Conservation (phyloP, 1,140 invertebrate genomes). For the Grapholita molesta region DNA sequence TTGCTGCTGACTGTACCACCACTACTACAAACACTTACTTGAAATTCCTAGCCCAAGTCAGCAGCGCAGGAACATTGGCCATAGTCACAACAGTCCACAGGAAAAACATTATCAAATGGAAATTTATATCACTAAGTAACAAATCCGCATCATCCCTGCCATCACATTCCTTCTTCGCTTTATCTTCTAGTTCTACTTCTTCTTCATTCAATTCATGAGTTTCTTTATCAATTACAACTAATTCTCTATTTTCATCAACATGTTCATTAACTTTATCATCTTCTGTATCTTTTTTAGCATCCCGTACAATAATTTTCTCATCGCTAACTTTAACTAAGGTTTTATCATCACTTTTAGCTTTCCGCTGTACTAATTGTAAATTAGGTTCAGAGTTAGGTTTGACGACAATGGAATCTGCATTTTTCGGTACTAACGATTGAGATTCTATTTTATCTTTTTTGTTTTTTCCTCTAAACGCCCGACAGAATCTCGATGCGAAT, state of each 20-base stretch:
- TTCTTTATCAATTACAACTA: conserved; percentile 19
- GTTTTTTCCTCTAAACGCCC: conserved; percentile 41
- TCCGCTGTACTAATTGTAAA: neutral
- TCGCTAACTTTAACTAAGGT: too few relatives aligned
- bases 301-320: too few relatives aligned
- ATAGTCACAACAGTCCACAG: conserved; percentile 76
- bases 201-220: conserved; percentile 18
- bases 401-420: neutral
- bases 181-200: conserved; percentile 13
- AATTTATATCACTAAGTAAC: conserved; percentile 73
- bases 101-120: conserved; percentile 81
- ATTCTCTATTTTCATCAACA: conserved; percentile 22
- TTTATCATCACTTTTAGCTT: conserved; percentile 20
- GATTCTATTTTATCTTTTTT: conserved; percentile 14
- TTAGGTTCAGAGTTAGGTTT: neutral
- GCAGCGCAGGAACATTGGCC: conserved; percentile 77
- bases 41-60: conserved; percentile 82
- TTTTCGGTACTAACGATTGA: neutral
- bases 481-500: conserved; percentile 61
- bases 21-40: conserved; percentile 77
- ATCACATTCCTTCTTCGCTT: neutral
- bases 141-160: conserved; percentile 45
- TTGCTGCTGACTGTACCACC: too few relatives aligned
- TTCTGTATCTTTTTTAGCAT: conserved; percentile 5
- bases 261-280: conserved; percentile 11